These are phyloP conservation scores for Nycticorax nycticorax DNA, from an alignment of 2,113 vertebrate species.

Conservation along the genomic window DNA sequence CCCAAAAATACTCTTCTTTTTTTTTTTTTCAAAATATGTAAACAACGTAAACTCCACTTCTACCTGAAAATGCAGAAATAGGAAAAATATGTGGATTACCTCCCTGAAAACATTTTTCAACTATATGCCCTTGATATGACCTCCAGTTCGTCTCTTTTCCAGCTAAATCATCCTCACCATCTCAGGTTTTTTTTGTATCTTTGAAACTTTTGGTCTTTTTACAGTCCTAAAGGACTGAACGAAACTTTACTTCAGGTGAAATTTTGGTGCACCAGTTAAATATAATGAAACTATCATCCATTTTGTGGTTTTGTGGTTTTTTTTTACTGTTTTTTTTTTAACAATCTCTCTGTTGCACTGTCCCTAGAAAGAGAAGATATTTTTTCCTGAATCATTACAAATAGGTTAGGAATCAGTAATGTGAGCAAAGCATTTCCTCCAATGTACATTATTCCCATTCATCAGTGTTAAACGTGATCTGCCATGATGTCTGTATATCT, in stretches of 20 bases:
- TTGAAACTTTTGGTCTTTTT: not conserved
- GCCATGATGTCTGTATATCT: not conserved
- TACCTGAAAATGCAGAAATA: not conserved
- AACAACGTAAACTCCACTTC: not conserved
- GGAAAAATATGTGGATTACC: not conserved
- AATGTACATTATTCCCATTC: not conserved
- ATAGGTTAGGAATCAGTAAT: not conserved
- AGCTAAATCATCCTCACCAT: not conserved
- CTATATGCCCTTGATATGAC: not conserved
- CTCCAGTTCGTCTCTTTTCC: not conserved
- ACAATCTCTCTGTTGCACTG: not conserved
- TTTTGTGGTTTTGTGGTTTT: fast-evolving
- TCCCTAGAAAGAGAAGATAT: not conserved
- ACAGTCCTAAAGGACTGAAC: not conserved
- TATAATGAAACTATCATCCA: not conserved
- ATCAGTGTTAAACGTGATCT: not conserved
- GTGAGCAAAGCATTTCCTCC: not conserved
- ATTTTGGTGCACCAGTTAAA: not conserved
- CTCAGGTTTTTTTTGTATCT: not conserved
- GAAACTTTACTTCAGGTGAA: not conserved
- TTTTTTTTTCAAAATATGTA: not conserved
- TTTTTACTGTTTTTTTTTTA: not conserved
- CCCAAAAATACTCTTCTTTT: fast-evolving
- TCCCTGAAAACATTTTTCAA: not conserved
- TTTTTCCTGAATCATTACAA: not conserved